Evolutionary conservation across 2,113 vertebrate species (phyloP).

Genomic region (Podiceps cristatus): DNA sequence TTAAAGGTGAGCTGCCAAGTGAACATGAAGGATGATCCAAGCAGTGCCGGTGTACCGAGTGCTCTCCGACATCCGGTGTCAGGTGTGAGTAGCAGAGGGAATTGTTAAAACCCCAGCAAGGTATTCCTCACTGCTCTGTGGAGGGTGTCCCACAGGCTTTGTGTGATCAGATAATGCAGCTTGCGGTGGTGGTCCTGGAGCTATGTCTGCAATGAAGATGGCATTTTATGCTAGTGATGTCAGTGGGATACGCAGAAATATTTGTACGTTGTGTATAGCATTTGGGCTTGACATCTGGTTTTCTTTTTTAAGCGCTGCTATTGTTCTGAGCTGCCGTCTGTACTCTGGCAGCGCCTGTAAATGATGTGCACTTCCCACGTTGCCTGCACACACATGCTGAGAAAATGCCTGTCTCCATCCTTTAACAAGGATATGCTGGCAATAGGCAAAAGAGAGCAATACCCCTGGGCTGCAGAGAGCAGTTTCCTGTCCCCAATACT

Average conservation of each 20-base stretch:
- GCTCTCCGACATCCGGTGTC: rapidly evolving
- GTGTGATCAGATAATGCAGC: background rate
- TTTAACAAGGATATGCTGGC: background rate
- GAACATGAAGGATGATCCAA: conserved; percentile 1
- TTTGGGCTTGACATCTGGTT: background rate
- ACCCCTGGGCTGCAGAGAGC: background rate
- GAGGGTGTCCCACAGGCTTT: rapidly evolving
- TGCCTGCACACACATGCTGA: background rate
- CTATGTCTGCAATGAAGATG: background rate
- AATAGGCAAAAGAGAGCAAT: background rate
- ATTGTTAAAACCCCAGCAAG: background rate
- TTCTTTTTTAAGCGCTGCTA: background rate
- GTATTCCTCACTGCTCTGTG: background rate
- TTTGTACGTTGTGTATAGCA: background rate
- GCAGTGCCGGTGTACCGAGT: rapidly evolving
- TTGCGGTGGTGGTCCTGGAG: background rate
- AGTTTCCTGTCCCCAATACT: background rate
- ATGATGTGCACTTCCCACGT: rapidly evolving
- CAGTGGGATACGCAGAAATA: background rate
- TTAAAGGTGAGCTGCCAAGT: conserved; percentile 54
- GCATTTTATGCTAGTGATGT: background rate
- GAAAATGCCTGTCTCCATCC: background rate
- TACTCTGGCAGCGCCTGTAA: background rate
- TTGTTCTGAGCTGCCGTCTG: background rate
- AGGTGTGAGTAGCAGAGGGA: background rate